Evolutionary conservation across 37 sponge, comb jelly and placozoan genomes (phyloP).

Genomic region (Chondrilla cf. caribensis): DNA sequence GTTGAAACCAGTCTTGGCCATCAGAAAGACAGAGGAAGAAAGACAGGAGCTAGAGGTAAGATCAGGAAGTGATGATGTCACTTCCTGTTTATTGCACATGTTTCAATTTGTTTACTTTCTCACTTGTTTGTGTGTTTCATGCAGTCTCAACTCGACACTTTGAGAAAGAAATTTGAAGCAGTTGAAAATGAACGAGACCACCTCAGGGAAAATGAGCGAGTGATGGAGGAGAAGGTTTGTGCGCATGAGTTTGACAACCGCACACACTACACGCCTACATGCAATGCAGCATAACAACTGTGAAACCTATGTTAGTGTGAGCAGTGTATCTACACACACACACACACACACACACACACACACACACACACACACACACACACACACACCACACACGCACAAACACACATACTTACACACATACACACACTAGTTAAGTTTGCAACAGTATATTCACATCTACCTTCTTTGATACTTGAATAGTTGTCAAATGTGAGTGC

Average conservation of each 20-base stretch:
- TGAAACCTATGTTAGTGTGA: constrained; percentile 5
- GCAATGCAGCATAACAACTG: not conserved
- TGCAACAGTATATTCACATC: not conserved
- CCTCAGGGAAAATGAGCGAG: constrained; percentile 63
- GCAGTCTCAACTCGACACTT: constrained; percentile 66
- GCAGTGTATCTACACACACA: too few relatives aligned
- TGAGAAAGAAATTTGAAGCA: constrained; percentile 61
- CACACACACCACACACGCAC: too few relatives aligned
- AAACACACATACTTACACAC: too few relatives aligned
- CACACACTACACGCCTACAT: not conserved
- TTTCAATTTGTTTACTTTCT: not conserved
- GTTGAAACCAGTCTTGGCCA: constrained; percentile 81
- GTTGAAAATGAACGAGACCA: constrained; percentile 66
- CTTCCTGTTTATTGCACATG: not conserved
- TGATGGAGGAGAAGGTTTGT: constrained; percentile 61
- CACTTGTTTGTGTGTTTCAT: not conserved
- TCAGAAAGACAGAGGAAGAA: constrained; percentile 90
- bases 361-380: too few relatives aligned
- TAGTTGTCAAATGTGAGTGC: constrained; percentile 60
- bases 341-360: too few relatives aligned
- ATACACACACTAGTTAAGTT: too few relatives aligned
- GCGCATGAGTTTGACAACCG: not conserved
- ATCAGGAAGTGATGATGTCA: not conserved
- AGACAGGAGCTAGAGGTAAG: constrained; percentile 74
- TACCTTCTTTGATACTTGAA: not conserved